Evolutionary conservation across 1,140 invertebrate genomes (phyloP), one percentile per base, ranked within the genome.

Genomic region (Meloidogyne exigua): DNA sequence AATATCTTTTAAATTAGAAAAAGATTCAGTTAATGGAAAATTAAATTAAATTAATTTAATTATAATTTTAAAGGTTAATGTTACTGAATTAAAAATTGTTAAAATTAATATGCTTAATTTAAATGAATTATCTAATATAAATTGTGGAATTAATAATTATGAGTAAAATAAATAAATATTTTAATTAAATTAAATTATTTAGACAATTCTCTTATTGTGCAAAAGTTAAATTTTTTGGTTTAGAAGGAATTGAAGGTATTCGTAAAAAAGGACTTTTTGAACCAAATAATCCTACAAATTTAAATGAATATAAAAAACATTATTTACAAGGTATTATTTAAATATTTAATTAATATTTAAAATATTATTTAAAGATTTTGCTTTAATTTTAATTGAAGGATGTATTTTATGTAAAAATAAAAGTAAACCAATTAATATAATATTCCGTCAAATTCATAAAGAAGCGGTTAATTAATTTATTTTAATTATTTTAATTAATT

Each of bases 351-450:
- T n/a, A 57, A 57, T 57, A n/a, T n/a, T 5, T 57, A n/a, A n/a
- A n/a, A n/a, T n/a, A n/a, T 57, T 57, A 7, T n/a, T 57, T 32
- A 32, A 18, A 57, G 49, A 57, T 57, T 57, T 57, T 57, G 49
- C 49, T 1, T n/a, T 57, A 9, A n/a, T 57, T 57, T 57, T 57
- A n/a, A n/a, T 57, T n/a, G 49, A 57, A 57, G 49, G 49, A n/a
- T 57, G 49, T 57, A 9, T 57, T 57, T 57, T 57, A n/a, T 57
- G 49, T n/a, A n/a, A 57, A 57, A n/a, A 57, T n/a, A 57, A 57
- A 57, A 57, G 5, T n/a, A 57, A 57, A 57, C 49, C 49, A 57
- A 57, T 57, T 57, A 57, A 57, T 12, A 57, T 57, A n/a, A n/a
- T 57, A 57, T 57, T 57, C 10, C 18, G 18, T n/a, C 49, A 57